phyloP scores from a whole-genome alignment of 2,888 invertebrate species.

The Polymixis flavicincta region DNA sequence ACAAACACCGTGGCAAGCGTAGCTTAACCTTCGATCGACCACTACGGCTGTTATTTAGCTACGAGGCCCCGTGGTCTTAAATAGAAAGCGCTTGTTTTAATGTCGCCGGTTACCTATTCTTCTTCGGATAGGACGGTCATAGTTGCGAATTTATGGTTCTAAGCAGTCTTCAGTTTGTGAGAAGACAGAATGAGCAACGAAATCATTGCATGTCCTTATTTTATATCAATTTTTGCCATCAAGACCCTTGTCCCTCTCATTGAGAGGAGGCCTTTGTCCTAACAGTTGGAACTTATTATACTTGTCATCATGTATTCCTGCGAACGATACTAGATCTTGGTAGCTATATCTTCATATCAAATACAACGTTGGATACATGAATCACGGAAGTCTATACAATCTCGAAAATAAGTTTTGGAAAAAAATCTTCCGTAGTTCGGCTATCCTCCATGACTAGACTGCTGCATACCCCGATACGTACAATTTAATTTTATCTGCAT shows the following conservation, averaged over 20 bases:
- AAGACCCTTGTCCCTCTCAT: no score
- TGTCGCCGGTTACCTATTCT: neutral
- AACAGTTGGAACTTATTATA: no score
- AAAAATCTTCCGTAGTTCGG: neutral
- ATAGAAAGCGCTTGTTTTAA: neutral
- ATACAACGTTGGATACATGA: neutral
- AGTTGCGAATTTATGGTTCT: neutral
- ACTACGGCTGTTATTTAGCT: no score
- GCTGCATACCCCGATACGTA: neutral
- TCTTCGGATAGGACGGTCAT: neutral
- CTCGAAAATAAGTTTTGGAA: neutral
- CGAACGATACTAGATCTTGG: no score
- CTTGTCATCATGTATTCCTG: neutral
- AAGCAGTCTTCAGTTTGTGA: neutral
- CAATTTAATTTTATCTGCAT: slow-evolving; percentile 12
- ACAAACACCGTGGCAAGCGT: no score
- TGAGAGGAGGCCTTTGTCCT: no score
- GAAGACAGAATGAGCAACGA: no score
- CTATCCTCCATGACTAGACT: neutral
- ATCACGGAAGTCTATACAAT: neutral
- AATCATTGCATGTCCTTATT: neutral
- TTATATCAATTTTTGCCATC: neutral
- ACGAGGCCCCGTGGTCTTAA: no score
- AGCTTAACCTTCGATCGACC: no score
- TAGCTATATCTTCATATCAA: neutral